Evolutionary conservation across 1,140 invertebrate genomes (phyloP), one percentile per base, ranked within the genome.

Genomic region (Procambarus virginalis): DNA sequence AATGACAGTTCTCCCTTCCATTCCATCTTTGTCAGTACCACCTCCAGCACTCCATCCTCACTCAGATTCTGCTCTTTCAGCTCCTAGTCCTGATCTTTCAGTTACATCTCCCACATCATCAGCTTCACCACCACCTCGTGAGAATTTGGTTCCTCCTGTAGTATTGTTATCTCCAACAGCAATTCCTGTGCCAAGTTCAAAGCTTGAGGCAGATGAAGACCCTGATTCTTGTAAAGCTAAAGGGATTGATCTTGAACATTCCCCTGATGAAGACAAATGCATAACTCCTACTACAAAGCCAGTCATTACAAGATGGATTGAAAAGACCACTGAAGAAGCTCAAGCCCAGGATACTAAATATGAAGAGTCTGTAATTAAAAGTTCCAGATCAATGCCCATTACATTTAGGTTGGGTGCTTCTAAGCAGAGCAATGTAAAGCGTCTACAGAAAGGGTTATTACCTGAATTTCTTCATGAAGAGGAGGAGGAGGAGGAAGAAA

Each of bases 341-440:
- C 46, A 17, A 2, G 48, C 14, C 8, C 46, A 80, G 6, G 86
- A 68, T 9, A 76, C 45, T 55, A 64, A 51, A 5, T 81, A 48
- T 60, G 73, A 80, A 48, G 86, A 75, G 14, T 73, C 22, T 20
- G n/a, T 22, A 48, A 68, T 34, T 0, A 82, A 78, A 55, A 78
- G 60, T 78, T 55, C 55, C 10, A 78, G 84, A 60, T 86, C 86
- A n/a, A 46, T 80, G 14, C 86, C 86, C 2, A 88, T 88, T 80
- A 88, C 86, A 48, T 88, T 88, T 70, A 81, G 51, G 17, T 64
- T 88, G 12, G 86, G 86, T 20, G 79, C 34, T n/a, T 77, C 73
- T 45, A 86, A 86, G 22, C 84, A 86, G 51, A 58, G 78, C 20
- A 55, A 46, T 45, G 34, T 73, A 22, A 80, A 80, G 51, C 55